Conservation (phyloP, 1,140 invertebrate genomes). For the Coptotermes formosanus region DNA sequence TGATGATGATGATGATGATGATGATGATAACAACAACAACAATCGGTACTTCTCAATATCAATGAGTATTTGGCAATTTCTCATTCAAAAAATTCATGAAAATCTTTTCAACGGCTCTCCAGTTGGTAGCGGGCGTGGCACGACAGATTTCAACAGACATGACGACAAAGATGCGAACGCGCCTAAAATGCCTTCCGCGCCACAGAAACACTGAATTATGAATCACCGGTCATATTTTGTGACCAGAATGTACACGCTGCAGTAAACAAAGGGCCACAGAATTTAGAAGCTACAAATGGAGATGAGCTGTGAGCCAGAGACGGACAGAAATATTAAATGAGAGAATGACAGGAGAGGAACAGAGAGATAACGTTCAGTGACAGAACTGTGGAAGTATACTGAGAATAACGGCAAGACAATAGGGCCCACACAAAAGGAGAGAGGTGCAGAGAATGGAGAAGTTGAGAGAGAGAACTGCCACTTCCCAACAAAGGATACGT, state of each 20-base stretch:
- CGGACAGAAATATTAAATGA: not conserved
- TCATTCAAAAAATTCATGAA: too few species aligned
- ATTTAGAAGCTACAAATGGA: not conserved
- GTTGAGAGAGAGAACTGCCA: not conserved
- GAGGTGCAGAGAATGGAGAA: not conserved
- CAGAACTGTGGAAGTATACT: not conserved
- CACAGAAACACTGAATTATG: too few species aligned
- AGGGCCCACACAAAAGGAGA: not conserved
- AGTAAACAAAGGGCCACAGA: conserved; percentile 8
- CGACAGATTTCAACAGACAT: too few species aligned
- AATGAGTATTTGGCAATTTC: too few species aligned
- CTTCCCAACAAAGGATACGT: not conserved
- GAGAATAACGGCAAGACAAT: not conserved
- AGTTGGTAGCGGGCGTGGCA: too few species aligned
- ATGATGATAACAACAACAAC: too few species aligned
- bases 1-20: too few species aligned
- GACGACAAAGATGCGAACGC: too few species aligned
- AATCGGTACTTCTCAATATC: too few species aligned
- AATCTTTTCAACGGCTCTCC: too few species aligned
- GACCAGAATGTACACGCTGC: not conserved
- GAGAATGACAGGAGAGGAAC: not conserved
- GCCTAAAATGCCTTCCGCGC: too few species aligned
- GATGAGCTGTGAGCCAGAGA: not conserved
- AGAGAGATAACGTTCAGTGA: not conserved
- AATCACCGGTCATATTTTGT: not conserved